Evolutionary conservation across 2,113 vertebrate genomes (phyloP).

Genomic region (Nannobrachium achirus): DNA sequence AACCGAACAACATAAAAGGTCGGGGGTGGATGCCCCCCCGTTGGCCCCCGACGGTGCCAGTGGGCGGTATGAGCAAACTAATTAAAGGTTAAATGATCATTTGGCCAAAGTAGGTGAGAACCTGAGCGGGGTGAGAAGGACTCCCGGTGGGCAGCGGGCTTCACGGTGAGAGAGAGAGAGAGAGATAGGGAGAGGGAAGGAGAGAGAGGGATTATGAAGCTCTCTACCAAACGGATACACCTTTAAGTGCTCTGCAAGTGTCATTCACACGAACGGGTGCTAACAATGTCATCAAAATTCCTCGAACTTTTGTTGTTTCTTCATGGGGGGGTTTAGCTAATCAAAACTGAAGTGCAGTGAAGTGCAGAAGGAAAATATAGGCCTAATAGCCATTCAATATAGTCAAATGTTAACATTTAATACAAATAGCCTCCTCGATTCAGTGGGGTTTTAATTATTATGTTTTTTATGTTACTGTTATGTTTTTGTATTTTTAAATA

Average conservation of each 20-base stretch:
- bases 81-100: conserved; percentile 69
- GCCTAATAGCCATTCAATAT: no score
- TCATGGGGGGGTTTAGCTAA: conserved; percentile 9
- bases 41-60: conserved; percentile 29
- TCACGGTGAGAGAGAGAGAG: conserved; percentile 30
- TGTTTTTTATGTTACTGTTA: no score
- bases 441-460: no score
- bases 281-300: conserved; percentile 33
- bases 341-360: no score
- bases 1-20: conserved; percentile 54
- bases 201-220: conserved; percentile 7
- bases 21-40: conserved; percentile 7
- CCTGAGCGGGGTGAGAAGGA: conserved; percentile 39
- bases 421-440: no score
- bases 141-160: conserved; percentile 13
- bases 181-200: conserved; percentile 31
- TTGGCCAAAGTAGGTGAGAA: no score
- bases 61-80: conserved; percentile 56
- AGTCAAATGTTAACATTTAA: no score
- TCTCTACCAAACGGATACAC: neutral
- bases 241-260: conserved; percentile 49
- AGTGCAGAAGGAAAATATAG: no score
- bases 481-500: no score
- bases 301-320: neutral
- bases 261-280: conserved; percentile 44